These are phyloP conservation scores for Drosophila guanche DNA, from an alignment of 1,140 invertebrate species.

Conservation along the genomic window DNA sequence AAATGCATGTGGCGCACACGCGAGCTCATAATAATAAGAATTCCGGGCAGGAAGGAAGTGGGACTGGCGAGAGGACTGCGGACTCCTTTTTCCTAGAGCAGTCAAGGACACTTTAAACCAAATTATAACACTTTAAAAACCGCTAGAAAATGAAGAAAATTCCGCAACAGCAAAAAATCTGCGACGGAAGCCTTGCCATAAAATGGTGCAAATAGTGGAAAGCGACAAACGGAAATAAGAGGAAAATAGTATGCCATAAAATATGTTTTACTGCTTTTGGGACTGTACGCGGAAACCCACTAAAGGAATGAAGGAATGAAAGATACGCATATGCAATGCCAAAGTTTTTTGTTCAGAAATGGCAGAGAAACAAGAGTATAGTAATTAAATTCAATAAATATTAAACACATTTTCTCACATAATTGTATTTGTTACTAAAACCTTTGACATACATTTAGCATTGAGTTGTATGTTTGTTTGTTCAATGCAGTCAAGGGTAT, in stretches of 20 bases:
- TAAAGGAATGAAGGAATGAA: background rate
- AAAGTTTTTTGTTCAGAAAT: conserved; percentile 5
- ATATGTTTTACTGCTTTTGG: conserved; percentile 42
- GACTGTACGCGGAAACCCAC: background rate
- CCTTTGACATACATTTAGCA: no score
- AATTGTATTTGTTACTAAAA: no score
- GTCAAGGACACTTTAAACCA: conserved; percentile 64
- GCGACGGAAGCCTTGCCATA: conserved; percentile 39
- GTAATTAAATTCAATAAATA: no score
- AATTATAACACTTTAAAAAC: conserved; percentile 54
- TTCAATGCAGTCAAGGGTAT: no score
- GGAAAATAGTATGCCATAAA: conserved; percentile 76
- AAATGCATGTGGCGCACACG: conserved; percentile 68
- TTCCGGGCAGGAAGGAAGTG: conserved; percentile 17
- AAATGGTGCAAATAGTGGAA: conserved; percentile 47
- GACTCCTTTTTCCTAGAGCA: conserved; percentile 41
- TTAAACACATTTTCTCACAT: no score
- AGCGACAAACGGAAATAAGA: conserved; percentile 73
- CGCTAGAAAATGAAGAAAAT: conserved; percentile 27
- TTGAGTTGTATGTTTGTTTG: no score
- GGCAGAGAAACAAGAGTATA: background rate
- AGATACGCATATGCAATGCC: conserved; percentile 5
- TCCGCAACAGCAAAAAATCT: conserved; percentile 5
- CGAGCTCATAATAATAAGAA: conserved; percentile 65
- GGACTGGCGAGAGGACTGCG: conserved; percentile 15